phyloP scores from a whole-genome alignment of 2,888 invertebrate genomes.

The Hypomecis punctinalis region DNA sequence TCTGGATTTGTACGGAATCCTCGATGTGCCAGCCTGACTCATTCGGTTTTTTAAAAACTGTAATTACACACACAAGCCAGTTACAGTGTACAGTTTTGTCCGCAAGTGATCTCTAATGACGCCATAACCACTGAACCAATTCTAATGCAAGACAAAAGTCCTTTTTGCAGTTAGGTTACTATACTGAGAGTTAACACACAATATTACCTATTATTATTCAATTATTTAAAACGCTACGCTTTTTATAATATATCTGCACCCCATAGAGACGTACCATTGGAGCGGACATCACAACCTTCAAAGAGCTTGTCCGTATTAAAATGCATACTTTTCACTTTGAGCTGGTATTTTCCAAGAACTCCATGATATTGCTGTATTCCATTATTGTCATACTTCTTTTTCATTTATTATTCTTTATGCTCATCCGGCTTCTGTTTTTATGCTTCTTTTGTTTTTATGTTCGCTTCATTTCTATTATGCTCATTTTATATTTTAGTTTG shows the following conservation, averaged over 20 bases:
- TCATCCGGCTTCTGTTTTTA: background rate
- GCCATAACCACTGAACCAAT: too few relatives aligned
- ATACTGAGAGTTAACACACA: too few relatives aligned
- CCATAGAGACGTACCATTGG: background rate
- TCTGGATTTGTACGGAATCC: too few relatives aligned
- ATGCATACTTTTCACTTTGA: slow-evolving; percentile 28
- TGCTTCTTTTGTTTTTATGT: background rate
- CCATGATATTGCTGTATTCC: slow-evolving; percentile 7
- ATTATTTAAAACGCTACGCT: too few relatives aligned
- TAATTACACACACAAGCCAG: too few relatives aligned
- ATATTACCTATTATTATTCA: too few relatives aligned
- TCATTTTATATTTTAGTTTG: background rate
- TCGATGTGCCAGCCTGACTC: too few relatives aligned
- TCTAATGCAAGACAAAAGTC: too few relatives aligned
- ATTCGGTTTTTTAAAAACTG: too few relatives aligned
- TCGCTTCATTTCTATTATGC: background rate
- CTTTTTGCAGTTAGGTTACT: too few relatives aligned
- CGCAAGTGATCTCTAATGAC: too few relatives aligned
- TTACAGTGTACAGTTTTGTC: too few relatives aligned
- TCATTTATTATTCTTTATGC: slow-evolving; percentile 3
- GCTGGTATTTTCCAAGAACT: slow-evolving; percentile 13
- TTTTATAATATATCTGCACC: background rate
- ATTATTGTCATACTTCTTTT: slow-evolving; percentile 13
- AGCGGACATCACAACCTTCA: slow-evolving; percentile 13
- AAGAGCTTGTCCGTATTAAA: slow-evolving; percentile 20